A percentile compares a stretch with the other conserved stretches of the same genome.
These are phyloP conservation scores for Dendropsophus ebraccatus DNA, from an alignment of 2,113 vertebrate genomes.

Conservation along the genomic window DNA sequence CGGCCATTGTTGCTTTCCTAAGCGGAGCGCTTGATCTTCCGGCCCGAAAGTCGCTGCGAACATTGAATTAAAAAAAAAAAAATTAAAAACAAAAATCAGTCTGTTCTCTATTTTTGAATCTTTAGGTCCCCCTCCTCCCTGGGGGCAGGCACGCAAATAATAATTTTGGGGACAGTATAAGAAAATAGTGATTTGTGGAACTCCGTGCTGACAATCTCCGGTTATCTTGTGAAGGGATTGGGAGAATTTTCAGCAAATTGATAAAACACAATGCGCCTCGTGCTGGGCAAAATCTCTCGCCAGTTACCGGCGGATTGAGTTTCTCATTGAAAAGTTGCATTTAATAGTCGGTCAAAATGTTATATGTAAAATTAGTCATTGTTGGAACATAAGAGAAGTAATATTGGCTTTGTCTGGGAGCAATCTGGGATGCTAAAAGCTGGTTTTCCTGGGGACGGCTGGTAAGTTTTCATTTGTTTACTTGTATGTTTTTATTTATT, in stretches of 20 bases:
- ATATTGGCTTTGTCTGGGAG: constrained; percentile 23
- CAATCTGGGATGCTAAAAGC: not conserved
- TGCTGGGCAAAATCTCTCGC: constrained; percentile 63
- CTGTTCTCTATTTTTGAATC: not conserved
- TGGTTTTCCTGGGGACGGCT: not conserved
- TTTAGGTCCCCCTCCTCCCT: constrained; percentile 55
- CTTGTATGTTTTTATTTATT: not conserved
- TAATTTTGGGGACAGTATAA: not conserved
- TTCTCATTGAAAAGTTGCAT: not conserved
- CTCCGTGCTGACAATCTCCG: constrained; percentile 17
- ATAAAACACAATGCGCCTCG: constrained; percentile 63
- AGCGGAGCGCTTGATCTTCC: constrained; percentile 78
- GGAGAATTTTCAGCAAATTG: constrained; percentile 29
- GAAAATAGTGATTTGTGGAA: not conserved
- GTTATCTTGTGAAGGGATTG: constrained; percentile 8
- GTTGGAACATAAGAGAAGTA: constrained; percentile 3
- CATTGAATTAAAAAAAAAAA: constrained; percentile 59
- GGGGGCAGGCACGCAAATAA: not conserved
- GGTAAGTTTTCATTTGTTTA: not conserved
- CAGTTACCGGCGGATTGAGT: constrained; percentile 60
- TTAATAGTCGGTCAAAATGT: not conserved
- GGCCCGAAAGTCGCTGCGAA: constrained; percentile 72
- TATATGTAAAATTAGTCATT: constrained; percentile 17
- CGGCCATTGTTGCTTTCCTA: constrained; percentile 81
- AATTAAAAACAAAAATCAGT: not conserved